Evolutionary conservation across 2,113 vertebrate species (phyloP).

Genomic region (Myiopsitta monachus): DNA sequence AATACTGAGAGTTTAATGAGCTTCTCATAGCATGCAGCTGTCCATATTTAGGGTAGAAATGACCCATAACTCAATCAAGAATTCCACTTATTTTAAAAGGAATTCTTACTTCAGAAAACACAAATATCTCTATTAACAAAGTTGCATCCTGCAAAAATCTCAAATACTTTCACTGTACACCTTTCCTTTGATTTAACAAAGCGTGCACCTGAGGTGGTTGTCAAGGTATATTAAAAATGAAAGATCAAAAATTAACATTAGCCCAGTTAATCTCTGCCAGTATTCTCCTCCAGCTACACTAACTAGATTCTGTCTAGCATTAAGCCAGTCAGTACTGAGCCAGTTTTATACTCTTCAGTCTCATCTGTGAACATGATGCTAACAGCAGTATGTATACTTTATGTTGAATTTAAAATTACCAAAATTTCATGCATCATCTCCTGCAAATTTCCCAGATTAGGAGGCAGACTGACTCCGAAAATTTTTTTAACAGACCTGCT

Average conservation of each 20-base stretch:
- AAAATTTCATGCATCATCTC: background rate
- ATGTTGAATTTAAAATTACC: background rate
- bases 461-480: background rate
- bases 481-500: background rate
- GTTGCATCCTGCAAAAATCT: background rate
- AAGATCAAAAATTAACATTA: constrained; percentile 27
- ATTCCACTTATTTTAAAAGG: background rate
- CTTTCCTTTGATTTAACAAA: constrained; percentile 30
- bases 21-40: background rate
- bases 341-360: background rate
- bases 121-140: background rate
- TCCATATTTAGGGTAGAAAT: background rate
- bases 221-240: constrained; percentile 6
- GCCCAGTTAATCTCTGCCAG: background rate
- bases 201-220: constrained; percentile 3
- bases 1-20: background rate
- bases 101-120: background rate
- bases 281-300: background rate
- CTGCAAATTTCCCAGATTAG: background rate
- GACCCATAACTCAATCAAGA: background rate
- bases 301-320: background rate
- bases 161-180: background rate
- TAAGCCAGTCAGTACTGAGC: background rate
- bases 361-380: background rate
- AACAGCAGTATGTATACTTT: background rate